A percentile compares a stretch with the other conserved stretches of the same genome.
phyloP scores from a whole-genome alignment of 2,113 vertebrate species.

The Oncorhynchus mykiss region DNA sequence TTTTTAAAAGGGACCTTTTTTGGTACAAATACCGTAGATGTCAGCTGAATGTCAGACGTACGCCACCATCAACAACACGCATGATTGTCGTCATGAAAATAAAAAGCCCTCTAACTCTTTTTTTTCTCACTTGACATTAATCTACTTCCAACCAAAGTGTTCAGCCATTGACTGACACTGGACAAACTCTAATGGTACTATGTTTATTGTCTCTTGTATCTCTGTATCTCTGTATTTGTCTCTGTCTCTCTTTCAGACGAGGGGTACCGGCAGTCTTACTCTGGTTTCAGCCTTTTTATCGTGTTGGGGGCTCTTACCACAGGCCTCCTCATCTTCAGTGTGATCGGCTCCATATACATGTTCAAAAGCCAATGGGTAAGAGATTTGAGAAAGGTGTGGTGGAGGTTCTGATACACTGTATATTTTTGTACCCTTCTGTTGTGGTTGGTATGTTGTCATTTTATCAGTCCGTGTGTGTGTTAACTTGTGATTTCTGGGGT shows the following conservation, averaged over 20 bases:
- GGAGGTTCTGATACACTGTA: slow-evolving; percentile 18
- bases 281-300: background rate
- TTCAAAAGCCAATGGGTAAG: slow-evolving; percentile 65
- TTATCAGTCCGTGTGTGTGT: background rate
- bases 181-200: background rate
- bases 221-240: no score
- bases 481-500: background rate
- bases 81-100: background rate
- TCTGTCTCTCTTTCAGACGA: slow-evolving; percentile 51
- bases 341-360: slow-evolving; percentile 58
- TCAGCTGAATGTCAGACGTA: background rate
- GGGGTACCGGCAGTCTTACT: slow-evolving; percentile 21
- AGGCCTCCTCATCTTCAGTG: slow-evolving; percentile 64
- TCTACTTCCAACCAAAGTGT: background rate
- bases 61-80: no score
- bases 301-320: slow-evolving; percentile 16
- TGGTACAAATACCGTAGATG: background rate
- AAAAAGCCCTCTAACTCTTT: no score
- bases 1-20: background rate
- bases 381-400: background rate
- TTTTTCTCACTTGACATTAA: no score
- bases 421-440: background rate
- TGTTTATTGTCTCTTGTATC: no score
- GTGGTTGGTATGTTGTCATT: background rate
- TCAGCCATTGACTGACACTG: background rate